Evolutionary conservation across 2,113 vertebrate species (phyloP), one percentile per base, ranked within the genome.

Genomic region (Percopsis transmontana): DNA sequence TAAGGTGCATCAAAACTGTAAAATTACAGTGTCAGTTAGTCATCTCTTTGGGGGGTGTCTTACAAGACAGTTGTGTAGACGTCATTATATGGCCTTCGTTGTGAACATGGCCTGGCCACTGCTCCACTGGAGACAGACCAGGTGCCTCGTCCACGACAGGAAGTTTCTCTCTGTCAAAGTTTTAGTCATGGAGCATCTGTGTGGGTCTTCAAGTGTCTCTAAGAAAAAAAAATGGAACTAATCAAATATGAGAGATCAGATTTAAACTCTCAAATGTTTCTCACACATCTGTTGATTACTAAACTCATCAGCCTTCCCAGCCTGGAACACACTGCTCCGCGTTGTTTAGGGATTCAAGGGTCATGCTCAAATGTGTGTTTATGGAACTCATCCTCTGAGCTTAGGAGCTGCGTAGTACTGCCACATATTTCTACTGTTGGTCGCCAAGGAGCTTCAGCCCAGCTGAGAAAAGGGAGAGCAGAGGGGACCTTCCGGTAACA

Each of bases 271-370:
- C 39, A 60, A 57, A 76, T 70, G 66, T 62, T 74, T 76, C 45
- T 41, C 39, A 63, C 65, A 70, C 81, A 83, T 80, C 79, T 87
- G 81, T 60, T 82, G 72, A 80, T 85, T 82, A 70, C 57, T 52
- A 48, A 38, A 62, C 61, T 67, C 15, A 54, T 15, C 57, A 54
- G 2, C 11, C 21, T 19, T 47, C 13, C 24, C 13, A n/a, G 40
- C 15, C 23, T 38, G 45, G 44, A 50, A 38, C 40, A 8, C 18
- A 23, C 51, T 55, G 4, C 18, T 72, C 83, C 66, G 56, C 52
- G 72, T 68, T 51, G 41, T 52, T n/a, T 33, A 61, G 15, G 33
- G 15, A 39, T 18, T 39, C 16, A 62, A 19, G 41, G 47, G 47
- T n/a, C 2, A 50, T 10, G 19, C 19, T 20, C 48, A n/a, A 50